Evolutionary conservation across 2,888 invertebrate species (phyloP).

Genomic region (Leptinotarsa tumamoca): DNA sequence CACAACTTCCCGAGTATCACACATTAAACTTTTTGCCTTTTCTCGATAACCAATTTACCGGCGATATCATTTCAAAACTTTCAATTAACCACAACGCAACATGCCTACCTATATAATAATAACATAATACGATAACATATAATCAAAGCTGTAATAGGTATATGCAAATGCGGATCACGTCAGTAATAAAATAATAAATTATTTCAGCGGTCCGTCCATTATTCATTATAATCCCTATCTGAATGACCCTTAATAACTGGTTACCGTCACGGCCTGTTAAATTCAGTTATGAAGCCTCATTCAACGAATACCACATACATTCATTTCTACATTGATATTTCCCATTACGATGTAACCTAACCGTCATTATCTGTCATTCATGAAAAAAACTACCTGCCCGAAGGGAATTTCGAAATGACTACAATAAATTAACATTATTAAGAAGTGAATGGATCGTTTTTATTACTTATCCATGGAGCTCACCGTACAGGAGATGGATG

Average conservation of each 20-base stretch:
- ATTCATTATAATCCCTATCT: conserved; percentile 42
- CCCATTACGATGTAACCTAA: conserved; percentile 21
- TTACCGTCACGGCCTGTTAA: conserved; percentile 39
- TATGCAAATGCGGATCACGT: conserved; percentile 45
- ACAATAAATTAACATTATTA: conserved; percentile 4
- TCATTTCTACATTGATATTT: conserved; percentile 35
- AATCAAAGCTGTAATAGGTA: conserved; percentile 44
- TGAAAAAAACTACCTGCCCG: background rate
- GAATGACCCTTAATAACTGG: conserved; percentile 46
- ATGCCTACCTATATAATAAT: conserved; percentile 28
- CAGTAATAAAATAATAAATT: conserved; percentile 48
- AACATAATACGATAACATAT: conserved; percentile 37
- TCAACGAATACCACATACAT: conserved; percentile 22
- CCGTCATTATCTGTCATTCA: conserved; percentile 15
- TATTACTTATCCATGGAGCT: background rate
- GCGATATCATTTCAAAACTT: conserved; percentile 8
- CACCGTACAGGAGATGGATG: background rate
- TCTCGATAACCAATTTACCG: background rate
- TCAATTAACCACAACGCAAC: conserved; percentile 23
- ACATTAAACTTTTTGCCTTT: background rate
- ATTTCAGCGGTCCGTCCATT: conserved; percentile 41
- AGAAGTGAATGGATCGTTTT: background rate
- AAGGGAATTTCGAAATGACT: background rate
- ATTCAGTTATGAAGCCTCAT: conserved; percentile 28
- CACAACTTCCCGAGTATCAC: background rate